phyloP scores from a whole-genome alignment of 2,113 vertebrate species.

The Cephalopterus ornatus region DNA sequence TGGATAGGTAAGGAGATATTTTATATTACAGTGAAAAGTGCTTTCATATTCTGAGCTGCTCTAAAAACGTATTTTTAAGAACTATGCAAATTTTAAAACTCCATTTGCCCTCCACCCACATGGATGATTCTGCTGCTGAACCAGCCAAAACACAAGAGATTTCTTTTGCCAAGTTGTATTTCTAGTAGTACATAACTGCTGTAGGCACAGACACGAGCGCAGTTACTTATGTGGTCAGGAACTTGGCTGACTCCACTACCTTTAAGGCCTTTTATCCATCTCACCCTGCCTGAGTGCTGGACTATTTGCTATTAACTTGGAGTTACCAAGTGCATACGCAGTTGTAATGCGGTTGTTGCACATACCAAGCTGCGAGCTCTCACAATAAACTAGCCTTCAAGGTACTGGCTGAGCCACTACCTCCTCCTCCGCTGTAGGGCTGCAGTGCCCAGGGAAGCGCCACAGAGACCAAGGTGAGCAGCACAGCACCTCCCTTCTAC shows the following conservation, averaged over 20 bases:
- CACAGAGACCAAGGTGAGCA: not conserved
- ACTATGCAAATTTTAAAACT: not conserved
- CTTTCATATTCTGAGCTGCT: not conserved
- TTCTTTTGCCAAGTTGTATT: not conserved
- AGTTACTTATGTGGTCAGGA: not conserved
- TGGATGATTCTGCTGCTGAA: not conserved
- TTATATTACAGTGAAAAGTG: not conserved
- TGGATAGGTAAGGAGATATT: not conserved
- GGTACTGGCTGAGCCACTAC: not conserved
- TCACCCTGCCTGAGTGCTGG: not conserved
- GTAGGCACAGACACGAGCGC: not conserved
- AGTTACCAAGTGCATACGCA: not conserved
- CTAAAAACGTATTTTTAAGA: not conserved
- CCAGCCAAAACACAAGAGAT: not conserved
- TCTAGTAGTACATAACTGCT: not conserved
- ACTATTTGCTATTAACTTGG: not conserved
- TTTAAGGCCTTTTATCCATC: not conserved
- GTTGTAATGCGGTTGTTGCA: fast-evolving
- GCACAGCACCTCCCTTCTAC: not conserved
- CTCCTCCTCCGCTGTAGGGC: not conserved
- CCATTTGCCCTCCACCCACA: not conserved
- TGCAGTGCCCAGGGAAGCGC: not conserved
- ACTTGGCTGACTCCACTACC: not conserved
- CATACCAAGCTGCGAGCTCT: not conserved
- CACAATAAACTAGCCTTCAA: not conserved